Conservation (phyloP, 2,113 vertebrate species). For the Puffinus mauretanicus region DNA sequence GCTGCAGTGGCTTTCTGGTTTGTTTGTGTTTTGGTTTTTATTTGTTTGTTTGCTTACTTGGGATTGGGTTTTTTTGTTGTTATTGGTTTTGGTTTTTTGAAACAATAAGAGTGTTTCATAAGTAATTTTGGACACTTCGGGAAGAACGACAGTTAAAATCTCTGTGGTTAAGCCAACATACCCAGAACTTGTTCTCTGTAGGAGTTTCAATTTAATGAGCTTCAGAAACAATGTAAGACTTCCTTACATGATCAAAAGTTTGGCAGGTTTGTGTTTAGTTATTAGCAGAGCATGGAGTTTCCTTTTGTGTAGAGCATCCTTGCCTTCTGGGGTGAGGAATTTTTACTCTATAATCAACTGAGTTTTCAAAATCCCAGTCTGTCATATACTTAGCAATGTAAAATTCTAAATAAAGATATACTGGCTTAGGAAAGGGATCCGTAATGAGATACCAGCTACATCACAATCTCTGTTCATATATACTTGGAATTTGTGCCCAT, state of each 20-base stretch:
- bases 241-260: background rate
- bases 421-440: background rate
- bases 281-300: background rate
- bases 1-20: background rate
- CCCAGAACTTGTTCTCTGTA: background rate
- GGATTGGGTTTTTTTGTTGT: background rate
- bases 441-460: background rate
- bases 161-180: background rate
- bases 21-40: background rate
- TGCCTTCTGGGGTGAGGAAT: background rate
- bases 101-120: background rate
- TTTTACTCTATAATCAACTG: background rate
- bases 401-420: background rate
- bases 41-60: background rate
- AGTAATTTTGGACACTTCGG: background rate
- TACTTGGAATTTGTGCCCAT: background rate
- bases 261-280: background rate
- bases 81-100: accelerated
- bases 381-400: background rate
- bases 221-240: background rate
- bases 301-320: background rate
- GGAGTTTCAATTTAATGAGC: background rate
- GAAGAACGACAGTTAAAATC: background rate
- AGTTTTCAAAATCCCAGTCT: background rate
- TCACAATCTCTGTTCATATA: background rate